phyloP scores from a whole-genome alignment of 2,888 invertebrate genomes.

The Agrochola lychnidis region DNA sequence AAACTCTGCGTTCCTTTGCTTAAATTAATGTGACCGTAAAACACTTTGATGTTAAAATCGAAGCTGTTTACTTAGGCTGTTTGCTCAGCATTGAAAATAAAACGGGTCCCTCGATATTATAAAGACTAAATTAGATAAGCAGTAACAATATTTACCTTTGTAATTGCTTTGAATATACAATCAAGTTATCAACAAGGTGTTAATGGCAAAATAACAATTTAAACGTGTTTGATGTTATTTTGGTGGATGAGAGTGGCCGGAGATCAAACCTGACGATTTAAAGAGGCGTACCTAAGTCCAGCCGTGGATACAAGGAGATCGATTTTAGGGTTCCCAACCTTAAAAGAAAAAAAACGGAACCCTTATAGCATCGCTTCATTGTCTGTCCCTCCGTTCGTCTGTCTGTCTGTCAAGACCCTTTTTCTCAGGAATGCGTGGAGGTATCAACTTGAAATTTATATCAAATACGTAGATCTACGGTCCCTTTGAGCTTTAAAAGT shows the following conservation, averaged over 20 bases:
- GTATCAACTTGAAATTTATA: no score
- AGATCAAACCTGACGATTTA: not conserved
- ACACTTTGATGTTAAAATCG: slow-evolving; percentile 20
- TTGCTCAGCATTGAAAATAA: slow-evolving; percentile 26
- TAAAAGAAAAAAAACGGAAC: no score
- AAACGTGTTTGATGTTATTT: slow-evolving; percentile 22
- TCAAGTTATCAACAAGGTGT: slow-evolving; percentile 21
- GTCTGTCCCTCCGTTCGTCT: no score
- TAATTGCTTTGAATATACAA: slow-evolving; percentile 39
- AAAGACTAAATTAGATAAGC: slow-evolving; percentile 42
- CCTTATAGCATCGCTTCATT: no score
- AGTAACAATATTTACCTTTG: slow-evolving; percentile 46
- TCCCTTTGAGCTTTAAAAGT: no score
- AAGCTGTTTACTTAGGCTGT: slow-evolving; percentile 29
- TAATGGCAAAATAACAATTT: slow-evolving; percentile 36
- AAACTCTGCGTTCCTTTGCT: slow-evolving; percentile 5
- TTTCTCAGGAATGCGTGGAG: no score
- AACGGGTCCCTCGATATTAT: slow-evolving; percentile 26
- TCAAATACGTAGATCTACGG: no score
- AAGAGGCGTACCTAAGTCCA: not conserved
- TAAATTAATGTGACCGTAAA: slow-evolving; percentile 20
- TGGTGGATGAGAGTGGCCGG: not conserved
- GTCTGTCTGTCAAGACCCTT: no score
- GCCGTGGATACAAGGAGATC: not conserved
- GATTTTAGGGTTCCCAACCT: no score